Base-by-base conservation (phyloP, 2,113 vertebrate genomes). In the Sinocyclocheilus rhinocerous region DNA sequence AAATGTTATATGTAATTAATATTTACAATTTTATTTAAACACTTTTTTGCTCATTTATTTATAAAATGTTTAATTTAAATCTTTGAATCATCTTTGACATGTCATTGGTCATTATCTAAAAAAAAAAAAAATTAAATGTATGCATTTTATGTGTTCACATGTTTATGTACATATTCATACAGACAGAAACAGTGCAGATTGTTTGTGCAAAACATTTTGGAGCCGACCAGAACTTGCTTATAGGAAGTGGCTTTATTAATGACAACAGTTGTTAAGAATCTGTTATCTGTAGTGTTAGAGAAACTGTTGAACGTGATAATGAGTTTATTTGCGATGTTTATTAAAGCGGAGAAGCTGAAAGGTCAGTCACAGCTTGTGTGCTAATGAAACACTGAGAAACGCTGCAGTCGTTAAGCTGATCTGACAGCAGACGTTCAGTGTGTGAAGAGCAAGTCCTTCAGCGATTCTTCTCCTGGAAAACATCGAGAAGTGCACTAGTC, bases 301-400 rank as follows among this genome's bases (percentile, higher is more conserved):
- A 22, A 22, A 59, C 57, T 59, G 55, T 59, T 59, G 57, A 59
- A 22, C 0, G 57, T 59, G 18, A 20, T 57, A 20, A 59, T 12
- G 20, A 77, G 20, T n/a, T 26, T 4, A 13, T 33, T 16, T 59
- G 48, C 22, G 61, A 57, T 61, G 69, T 33, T 61, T 10, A 67
- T 85, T 87, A 75, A 42, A 61, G n/a, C 15, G 15, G 67, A 73
- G 87, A 70, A 22, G 84, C 81, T 78, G 36, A 89, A 86, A 90
- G 90, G 90, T 90, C 91, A 88, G 2, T 0, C 45, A 4, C 76
- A 65, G 42, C 52, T n/a, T 18, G 73, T 52, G 50, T 39, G 61
- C 26, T 91, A 87, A 91, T 90, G 48, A 90, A 78, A 59, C 65
- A 18, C 13, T 48, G 86, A 88, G 57, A 69, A 39, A 0, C 15